Evolutionary conservation across 2,888 invertebrate species (phyloP).

Genomic region (Leptinotarsa tumamoca): DNA sequence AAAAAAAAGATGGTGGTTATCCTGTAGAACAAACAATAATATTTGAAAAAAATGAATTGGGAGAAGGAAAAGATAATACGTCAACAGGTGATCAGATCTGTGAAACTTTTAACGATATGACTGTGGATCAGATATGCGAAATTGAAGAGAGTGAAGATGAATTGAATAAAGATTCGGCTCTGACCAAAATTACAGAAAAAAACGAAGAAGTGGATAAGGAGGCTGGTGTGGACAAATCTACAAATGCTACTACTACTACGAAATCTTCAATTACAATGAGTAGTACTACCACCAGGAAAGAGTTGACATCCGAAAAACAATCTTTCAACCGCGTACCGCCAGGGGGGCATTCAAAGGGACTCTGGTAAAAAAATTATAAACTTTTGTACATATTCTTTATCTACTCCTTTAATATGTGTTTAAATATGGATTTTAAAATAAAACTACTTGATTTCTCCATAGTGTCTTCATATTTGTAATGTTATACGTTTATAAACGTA

Average conservation of each 20-base stretch:
- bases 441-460: no score
- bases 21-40: no score
- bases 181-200: background rate
- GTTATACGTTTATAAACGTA: no score
- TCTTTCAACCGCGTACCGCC: constrained; percentile 46
- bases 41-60: constrained; percentile 3
- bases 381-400: no score
- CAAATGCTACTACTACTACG: constrained; percentile 19
- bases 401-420: no score
- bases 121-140: background rate
- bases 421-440: no score
- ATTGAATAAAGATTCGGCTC: background rate
- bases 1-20: background rate
- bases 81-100: constrained; percentile 25
- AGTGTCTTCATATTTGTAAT: no score
- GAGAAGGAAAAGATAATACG: background rate
- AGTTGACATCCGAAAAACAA: constrained; percentile 16
- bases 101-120: constrained; percentile 25
- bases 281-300: constrained; percentile 19
- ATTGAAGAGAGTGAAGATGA: constrained; percentile 15
- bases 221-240: no score
- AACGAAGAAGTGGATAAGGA: no score
- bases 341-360: constrained; percentile 51
- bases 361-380: constrained; percentile 43
- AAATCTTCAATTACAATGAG: constrained; percentile 28